Base-by-base conservation (phyloP, 2,888 invertebrate species). In the Stenichneumon culpator region DNA sequence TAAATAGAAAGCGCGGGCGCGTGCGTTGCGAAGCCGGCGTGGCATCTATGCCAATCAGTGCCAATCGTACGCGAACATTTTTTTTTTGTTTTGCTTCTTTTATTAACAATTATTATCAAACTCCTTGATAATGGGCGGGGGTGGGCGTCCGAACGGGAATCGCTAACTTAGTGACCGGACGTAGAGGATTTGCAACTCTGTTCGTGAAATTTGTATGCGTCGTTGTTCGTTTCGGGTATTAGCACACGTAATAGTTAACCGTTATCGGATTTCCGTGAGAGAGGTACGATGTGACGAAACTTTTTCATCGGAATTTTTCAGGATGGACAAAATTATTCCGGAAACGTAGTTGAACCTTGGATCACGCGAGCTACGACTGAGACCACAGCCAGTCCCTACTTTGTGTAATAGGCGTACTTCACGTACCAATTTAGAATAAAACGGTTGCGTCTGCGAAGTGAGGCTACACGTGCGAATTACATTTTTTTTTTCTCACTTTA, bases 41-140 rank as follows among this genome's bases (percentile, higher is more conserved):
- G 79, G 79, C 79, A 85, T 85, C 75, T 69, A 67, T 82, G 75
- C 79, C 85, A 85, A 85, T 85, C 79, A 79, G 85, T 82, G 69
- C 75, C 67, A 82, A 82, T 85, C 85, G 82, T 68, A 70, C 47
- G 63, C 50, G 7, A 63, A 6, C 5, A 32, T 16, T 63, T 28
- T 32, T 28, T 63, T 63, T 16, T 32, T 28, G 3, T 60, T 16
- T 25, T 57, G n/a, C 5, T 47, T 47, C 6, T 19, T 47, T 52
- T 60, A 81, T 52, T 11, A 52, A 73, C 57, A 68, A 52, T 67
- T 72, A 77, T 78, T 22, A 73, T 84, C 50, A 39, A 63, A 69
- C n/a, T 36, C 4, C 39, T 80, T 44, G 22, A 69, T 77, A 25
- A n/a, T n/a, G 57, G 65, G 5, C 54, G 57, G 14, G 28, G 28